Percentiles rank a stretch among this genome's conserved stretches.
phyloP scores from a whole-genome alignment of 1,140 invertebrate species.

The Daktulosphaira vitifoliae region DNA sequence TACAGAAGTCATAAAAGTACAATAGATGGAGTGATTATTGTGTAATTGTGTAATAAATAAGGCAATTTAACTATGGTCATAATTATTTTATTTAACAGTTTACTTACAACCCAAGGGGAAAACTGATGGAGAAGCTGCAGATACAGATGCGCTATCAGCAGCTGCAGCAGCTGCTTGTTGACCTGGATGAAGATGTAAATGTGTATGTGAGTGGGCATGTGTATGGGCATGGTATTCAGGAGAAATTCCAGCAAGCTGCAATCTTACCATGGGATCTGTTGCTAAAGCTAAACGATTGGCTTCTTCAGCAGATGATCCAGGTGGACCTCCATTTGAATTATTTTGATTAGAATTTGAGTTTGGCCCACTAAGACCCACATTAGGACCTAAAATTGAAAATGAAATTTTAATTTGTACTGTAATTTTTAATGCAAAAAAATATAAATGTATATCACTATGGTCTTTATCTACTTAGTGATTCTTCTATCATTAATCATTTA shows the following conservation, averaged over 20 bases:
- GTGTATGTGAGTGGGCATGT: constrained; percentile 80
- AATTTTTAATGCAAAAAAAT: too few species aligned
- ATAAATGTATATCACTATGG: too few species aligned
- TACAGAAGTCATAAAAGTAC: constrained; percentile 40
- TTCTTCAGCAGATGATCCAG: constrained; percentile 42
- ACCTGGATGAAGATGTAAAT: constrained; percentile 55
- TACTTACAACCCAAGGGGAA: constrained; percentile 14
- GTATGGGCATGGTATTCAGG: constrained; percentile 73
- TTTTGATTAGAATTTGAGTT: constrained; percentile 19
- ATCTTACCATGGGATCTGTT: constrained; percentile 62
- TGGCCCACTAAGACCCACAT: too few species aligned
- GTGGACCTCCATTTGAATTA: constrained; percentile 30
- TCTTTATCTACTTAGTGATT: too few species aligned
- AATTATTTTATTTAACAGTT: too few species aligned
- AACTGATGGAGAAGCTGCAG: constrained; percentile 45
- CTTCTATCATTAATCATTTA: too few species aligned
- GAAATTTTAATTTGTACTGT: too few species aligned
- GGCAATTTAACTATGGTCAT: too few species aligned
- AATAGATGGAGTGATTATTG: too few species aligned
- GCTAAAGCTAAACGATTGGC: constrained; percentile 61
- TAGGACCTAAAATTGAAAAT: too few species aligned
- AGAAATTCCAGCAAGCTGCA: constrained; percentile 77
- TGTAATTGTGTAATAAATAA: too few species aligned
- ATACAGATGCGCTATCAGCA: constrained; percentile 73
- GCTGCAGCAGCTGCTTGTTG: constrained; percentile 60